These are phyloP conservation scores for Diorhabda elongata DNA, from an alignment of 1,140 invertebrate species.

Conservation along the genomic window DNA sequence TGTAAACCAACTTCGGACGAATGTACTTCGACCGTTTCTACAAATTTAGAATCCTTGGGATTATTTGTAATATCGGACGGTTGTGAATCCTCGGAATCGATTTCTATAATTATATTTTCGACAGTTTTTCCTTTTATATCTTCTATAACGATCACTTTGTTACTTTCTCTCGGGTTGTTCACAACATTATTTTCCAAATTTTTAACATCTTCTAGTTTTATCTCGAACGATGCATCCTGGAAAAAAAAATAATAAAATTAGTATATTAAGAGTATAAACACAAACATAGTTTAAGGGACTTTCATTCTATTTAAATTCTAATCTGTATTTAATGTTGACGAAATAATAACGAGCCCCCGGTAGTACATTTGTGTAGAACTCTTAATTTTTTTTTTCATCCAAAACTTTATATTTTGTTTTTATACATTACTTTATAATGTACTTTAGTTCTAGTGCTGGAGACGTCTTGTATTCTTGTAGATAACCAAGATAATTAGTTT, in stretches of 20 bases:
- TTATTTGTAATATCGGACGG: neutral
- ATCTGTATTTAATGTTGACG: neutral
- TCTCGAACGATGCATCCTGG: slow-evolving; percentile 20
- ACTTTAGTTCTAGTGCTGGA: no score
- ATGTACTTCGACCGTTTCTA: neutral
- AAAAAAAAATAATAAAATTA: slow-evolving; percentile 20
- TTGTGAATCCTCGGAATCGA: neutral
- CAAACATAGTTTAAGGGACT: slow-evolving; percentile 21
- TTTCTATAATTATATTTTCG: neutral
- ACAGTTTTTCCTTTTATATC: neutral
- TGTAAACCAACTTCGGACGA: neutral
- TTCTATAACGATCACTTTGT: neutral
- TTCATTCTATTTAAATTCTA: neutral
- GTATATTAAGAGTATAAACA: slow-evolving; percentile 29
- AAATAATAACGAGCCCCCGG: slow-evolving; percentile 6
- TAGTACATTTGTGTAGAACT: slow-evolving; percentile 23
- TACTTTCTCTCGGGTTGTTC: neutral
- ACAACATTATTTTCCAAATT: neutral
- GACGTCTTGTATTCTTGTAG: no score
- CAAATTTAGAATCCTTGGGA: neutral
- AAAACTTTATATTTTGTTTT: no score
- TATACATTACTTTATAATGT: slow-evolving; percentile 8
- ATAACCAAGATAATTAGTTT: no score
- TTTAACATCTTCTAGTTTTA: neutral
- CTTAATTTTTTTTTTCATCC: slow-evolving; percentile 14